Conservation (phyloP, 2,113 vertebrate species). For the Hipposideros armiger region DNA sequence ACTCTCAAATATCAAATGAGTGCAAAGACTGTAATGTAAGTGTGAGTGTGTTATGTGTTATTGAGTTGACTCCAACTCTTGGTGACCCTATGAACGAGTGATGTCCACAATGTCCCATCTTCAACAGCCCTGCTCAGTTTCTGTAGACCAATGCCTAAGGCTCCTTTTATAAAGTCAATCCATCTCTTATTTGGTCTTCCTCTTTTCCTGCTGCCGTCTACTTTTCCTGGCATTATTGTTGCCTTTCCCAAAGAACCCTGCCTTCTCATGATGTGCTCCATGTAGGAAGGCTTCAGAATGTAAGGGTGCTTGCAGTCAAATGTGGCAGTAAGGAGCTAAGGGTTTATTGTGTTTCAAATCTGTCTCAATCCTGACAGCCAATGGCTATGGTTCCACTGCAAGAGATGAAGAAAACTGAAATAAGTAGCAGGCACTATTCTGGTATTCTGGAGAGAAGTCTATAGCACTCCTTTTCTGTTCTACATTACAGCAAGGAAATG, state of each 20-base stretch:
- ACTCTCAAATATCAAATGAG: background rate
- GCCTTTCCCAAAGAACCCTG: background rate
- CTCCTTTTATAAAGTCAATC: background rate
- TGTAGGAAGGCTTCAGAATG: background rate
- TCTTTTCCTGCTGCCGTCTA: background rate
- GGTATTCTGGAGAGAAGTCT: background rate
- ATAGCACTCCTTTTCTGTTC: background rate
- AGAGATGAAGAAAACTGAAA: background rate
- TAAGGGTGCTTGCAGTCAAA: background rate
- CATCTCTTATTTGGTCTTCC: background rate
- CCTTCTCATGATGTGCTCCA: background rate
- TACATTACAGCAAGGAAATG: slow-evolving; percentile 60
- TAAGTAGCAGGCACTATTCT: background rate
- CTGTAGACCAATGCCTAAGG: background rate
- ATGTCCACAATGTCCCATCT: background rate
- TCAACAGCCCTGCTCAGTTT: background rate
- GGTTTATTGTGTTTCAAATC: background rate
- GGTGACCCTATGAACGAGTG: background rate
- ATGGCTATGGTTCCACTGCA: accelerated
- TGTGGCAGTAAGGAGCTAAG: background rate
- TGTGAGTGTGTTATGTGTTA: background rate
- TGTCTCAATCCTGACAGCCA: too few relatives aligned
- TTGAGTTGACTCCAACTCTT: background rate
- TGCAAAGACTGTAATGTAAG: background rate
- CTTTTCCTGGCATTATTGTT: background rate